Evolutionary conservation across 64 coral and sea anemone genomes (phyloP), one percentile per base, ranked within the genome.

Genomic region (Stichodactyla mertensii): DNA sequence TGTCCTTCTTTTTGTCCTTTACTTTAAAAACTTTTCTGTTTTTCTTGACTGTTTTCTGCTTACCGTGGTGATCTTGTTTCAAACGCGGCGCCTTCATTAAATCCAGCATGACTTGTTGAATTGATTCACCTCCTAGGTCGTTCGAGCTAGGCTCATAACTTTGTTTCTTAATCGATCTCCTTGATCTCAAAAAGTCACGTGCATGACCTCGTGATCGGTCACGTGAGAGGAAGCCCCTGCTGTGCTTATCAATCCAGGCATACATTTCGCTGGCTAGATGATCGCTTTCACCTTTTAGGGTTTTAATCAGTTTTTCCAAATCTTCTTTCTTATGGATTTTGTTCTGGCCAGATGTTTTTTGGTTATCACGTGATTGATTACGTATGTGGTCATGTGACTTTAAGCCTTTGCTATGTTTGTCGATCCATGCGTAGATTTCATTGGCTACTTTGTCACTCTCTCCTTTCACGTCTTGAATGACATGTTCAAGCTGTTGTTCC

Each of bases 361-460:
- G 3, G 53, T 54, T 9, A 52, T 52, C 53, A 53, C 52, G 16
- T 55, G 78, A 16, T 19, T 54, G 36, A 81, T 81, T 14, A 79
- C 77, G 77, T 79, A 36, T 0, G 16, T 79, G 26, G 77, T 52
- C 78, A 55, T 53, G 78, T 55, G 78, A 53, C 53, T 81, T 14
- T 19, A 81, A 81, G 18, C 78, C 78, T 15, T 81, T 81, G 6
- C 26, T 81, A 20, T 81, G 78, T 81, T 81, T 52, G 51, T 81
- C 15, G 52, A 81, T 85, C 83, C 83, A 85, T 28, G 55, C 52
- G 60, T 85, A 61, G 83, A 85, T 85, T 4, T 85, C 83, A 64
- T 36, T 51, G n/a, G 83, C 83, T 61, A 85, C 23, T 18, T 64
- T 59, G 13, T 85, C 60, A 56, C 83, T 85, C 52, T 85, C 83